These are phyloP conservation scores for Tangara arthus DNA, from an alignment of 2,797 vertebrate genomes.

Conservation along the genomic window DNA sequence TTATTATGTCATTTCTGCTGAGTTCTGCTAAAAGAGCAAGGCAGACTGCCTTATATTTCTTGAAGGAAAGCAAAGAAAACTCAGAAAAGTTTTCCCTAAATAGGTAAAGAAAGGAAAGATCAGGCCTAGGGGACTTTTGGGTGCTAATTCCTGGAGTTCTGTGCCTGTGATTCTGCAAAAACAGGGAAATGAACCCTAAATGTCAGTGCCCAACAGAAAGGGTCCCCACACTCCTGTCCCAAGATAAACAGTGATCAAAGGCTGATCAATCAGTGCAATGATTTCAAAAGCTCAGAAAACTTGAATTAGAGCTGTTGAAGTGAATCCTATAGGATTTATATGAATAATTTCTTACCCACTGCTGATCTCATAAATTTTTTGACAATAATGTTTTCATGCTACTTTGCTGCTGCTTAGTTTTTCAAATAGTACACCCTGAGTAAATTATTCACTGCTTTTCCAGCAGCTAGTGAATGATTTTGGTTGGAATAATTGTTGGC, in stretches of 20 bases:
- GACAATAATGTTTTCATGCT: conserved; percentile 1
- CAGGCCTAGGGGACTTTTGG: not conserved
- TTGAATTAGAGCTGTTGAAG: not conserved
- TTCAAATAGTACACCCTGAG: not conserved
- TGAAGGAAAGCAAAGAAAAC: not conserved
- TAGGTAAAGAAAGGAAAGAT: not conserved
- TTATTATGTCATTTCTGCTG: not conserved
- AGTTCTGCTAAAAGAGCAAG: not conserved
- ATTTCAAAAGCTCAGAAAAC: not conserved
- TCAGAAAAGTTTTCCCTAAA: not conserved
- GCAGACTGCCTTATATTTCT: not conserved
- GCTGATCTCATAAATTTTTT: conserved; percentile 14
- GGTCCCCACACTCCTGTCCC: not conserved
- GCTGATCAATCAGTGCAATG: not conserved
- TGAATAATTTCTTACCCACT: conserved; percentile 25
- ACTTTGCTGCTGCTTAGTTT: not conserved
- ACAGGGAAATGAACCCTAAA: not conserved
- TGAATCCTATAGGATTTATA: not conserved
- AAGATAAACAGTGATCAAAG: not conserved
- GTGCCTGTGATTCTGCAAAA: not conserved
- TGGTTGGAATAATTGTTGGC: not conserved
- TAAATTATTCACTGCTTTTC: conserved; percentile 8
- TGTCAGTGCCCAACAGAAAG: not conserved
- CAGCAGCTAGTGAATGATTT: not conserved
- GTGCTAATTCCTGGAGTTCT: not conserved